Evolutionary conservation across 2,797 vertebrate species (phyloP).

Genomic region (Pseudochromis fuscus): DNA sequence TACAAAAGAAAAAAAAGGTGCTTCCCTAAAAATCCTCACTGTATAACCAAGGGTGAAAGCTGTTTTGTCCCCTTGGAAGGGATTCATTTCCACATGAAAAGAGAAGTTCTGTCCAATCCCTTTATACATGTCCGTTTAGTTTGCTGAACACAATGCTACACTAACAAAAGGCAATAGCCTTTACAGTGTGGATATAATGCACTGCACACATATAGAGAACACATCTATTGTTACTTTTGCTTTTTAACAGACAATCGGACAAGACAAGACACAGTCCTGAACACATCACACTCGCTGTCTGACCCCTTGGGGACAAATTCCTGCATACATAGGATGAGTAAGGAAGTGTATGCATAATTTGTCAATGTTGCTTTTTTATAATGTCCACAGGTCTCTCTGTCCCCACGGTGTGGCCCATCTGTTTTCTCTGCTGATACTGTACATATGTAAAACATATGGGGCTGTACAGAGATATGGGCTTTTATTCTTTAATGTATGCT

Average conservation of each 20-base stretch:
- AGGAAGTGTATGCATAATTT: slow-evolving; percentile 72
- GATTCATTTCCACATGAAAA: slow-evolving; percentile 85
- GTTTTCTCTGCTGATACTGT: slow-evolving; percentile 75
- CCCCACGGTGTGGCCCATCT: slow-evolving; percentile 77
- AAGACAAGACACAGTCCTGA: slow-evolving; percentile 71
- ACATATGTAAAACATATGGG: slow-evolving; percentile 75
- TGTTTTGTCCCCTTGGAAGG: slow-evolving; percentile 74
- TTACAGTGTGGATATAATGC: slow-evolving; percentile 70
- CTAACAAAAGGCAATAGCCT: slow-evolving; percentile 77
- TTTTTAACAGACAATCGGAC: slow-evolving; percentile 74
- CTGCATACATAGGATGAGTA: slow-evolving; percentile 58
- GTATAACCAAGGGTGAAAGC: slow-evolving; percentile 76
- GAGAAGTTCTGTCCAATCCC: slow-evolving; percentile 81
- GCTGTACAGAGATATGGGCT: slow-evolving; percentile 55
- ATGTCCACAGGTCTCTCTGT: slow-evolving; percentile 73
- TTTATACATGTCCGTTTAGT: slow-evolving; percentile 80
- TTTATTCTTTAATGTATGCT: slow-evolving; percentile 77
- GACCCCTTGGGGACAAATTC: slow-evolving; percentile 76
- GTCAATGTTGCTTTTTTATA: slow-evolving; percentile 73
- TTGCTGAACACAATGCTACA: slow-evolving; percentile 72
- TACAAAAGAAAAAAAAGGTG: slow-evolving; percentile 34
- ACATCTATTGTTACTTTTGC: slow-evolving; percentile 63
- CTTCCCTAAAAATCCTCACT: slow-evolving; percentile 62
- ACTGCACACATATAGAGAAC: slow-evolving; percentile 65
- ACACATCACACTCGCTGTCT: slow-evolving; percentile 65